Percentiles rank a stretch among this genome's conserved stretches.
Conservation (phyloP, 2,113 vertebrate species). For the Anhinga rufa region DNA sequence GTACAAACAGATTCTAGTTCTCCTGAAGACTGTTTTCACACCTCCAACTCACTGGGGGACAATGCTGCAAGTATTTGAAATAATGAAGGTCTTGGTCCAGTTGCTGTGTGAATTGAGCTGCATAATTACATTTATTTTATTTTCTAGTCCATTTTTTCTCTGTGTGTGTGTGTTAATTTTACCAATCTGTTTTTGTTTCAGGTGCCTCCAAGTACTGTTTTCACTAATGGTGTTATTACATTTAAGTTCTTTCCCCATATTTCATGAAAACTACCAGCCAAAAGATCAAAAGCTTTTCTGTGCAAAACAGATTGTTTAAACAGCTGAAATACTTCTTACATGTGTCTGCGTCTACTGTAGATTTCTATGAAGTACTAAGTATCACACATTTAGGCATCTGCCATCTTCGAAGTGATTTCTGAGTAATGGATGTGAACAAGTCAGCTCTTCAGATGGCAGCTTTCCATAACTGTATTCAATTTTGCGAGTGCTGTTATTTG, state of each 20-base stretch:
- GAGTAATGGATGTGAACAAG: conserved; percentile 51
- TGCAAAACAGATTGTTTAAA: conserved; percentile 67
- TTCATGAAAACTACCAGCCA: conserved; percentile 68
- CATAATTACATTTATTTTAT: conserved; percentile 45
- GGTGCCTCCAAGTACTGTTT: conserved; percentile 35
- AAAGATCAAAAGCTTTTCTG: conserved; percentile 66
- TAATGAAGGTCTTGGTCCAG: conserved; percentile 33
- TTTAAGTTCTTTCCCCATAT: conserved; percentile 69
- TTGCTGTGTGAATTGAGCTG: not conserved
- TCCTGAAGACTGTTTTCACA: conserved; percentile 19
- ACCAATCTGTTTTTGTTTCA: conserved; percentile 22
- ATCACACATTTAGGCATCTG: conserved; percentile 47
- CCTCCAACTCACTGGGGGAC: not conserved
- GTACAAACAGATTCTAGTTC: not conserved
- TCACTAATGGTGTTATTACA: conserved; percentile 58
- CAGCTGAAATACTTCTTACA: conserved; percentile 49
- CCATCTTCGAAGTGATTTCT: conserved; percentile 21
- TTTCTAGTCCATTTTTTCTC: conserved; percentile 12
- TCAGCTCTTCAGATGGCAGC: conserved; percentile 35
- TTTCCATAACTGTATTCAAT: conserved; percentile 55
- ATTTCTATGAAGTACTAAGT: conserved; percentile 53
- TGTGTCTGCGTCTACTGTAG: conserved; percentile 27
- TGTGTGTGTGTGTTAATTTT: not conserved
- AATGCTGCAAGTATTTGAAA: conserved; percentile 3
- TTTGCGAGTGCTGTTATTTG: conserved; percentile 8